Percentiles rank a stretch among this genome's conserved stretches.
Conservation (phyloP, 2,888 invertebrate genomes). For the Protodeltote pygarga region DNA sequence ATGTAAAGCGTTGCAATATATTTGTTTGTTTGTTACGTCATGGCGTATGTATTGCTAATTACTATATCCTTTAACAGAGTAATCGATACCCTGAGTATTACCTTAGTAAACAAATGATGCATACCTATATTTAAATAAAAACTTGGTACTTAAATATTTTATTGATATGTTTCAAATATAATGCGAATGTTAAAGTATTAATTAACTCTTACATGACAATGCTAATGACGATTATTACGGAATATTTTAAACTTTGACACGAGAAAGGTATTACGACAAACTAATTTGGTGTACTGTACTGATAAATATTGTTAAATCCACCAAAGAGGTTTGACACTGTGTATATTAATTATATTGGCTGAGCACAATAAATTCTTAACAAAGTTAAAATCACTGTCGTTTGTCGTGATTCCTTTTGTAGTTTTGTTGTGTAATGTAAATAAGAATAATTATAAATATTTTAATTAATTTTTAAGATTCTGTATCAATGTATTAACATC, state of each 20-base stretch:
- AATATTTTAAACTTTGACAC: slow-evolving; percentile 54
- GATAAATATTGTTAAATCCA: slow-evolving; percentile 42
- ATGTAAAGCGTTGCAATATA: slow-evolving; percentile 62
- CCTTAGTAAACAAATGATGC: slow-evolving; percentile 37
- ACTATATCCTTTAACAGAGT: slow-evolving; percentile 49
- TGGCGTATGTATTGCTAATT: slow-evolving; percentile 56
- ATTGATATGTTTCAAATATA: slow-evolving; percentile 47
- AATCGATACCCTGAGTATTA: slow-evolving; percentile 51
- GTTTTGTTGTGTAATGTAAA: slow-evolving; percentile 65
- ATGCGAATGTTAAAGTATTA: slow-evolving; percentile 54
- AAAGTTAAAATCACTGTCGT: slow-evolving; percentile 37
- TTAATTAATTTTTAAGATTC: slow-evolving; percentile 70
- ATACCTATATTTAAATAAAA: slow-evolving; percentile 44
- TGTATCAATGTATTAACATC: slow-evolving; percentile 77
- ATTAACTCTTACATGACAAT: slow-evolving; percentile 67
- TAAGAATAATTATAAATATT: slow-evolving; percentile 63
- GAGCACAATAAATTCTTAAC: slow-evolving; percentile 36
- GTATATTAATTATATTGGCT: slow-evolving; percentile 47
- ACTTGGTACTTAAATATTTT: slow-evolving; percentile 70
- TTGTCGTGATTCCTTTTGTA: slow-evolving; percentile 62
- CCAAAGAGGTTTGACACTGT: slow-evolving; percentile 47
- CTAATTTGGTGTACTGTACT: slow-evolving; percentile 40
- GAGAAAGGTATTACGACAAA: slow-evolving; percentile 64
- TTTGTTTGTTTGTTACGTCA: slow-evolving; percentile 55
- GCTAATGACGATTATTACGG: slow-evolving; percentile 54